Percentiles rank a stretch among this genome's conserved stretches.
phyloP scores from a whole-genome alignment of 2,113 vertebrate species.

The Monopterus albus region DNA sequence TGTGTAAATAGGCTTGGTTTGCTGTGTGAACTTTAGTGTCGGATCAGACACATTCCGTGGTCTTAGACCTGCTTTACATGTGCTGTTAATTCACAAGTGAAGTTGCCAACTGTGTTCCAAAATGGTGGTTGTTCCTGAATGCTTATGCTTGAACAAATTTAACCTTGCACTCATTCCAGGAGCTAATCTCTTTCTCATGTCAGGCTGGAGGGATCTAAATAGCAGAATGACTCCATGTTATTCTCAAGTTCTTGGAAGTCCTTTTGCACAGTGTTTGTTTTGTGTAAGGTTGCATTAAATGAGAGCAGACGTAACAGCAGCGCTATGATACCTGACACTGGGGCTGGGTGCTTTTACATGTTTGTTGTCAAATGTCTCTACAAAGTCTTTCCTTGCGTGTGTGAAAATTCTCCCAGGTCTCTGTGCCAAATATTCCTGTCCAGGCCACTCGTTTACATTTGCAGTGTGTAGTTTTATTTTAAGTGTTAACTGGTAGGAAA shows the following conservation, averaged over 20 bases:
- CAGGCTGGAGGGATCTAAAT: conserved; percentile 45
- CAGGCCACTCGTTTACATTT: background rate
- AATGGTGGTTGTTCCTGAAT: conserved; percentile 29
- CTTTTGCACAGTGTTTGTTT: conserved; percentile 74
- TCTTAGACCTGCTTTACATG: conserved; percentile 32
- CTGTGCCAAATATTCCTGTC: background rate
- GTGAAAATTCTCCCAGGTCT: conserved; percentile 27
- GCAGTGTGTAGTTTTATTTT: background rate
- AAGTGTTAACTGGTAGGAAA: background rate
- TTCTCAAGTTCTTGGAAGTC: conserved; percentile 71
- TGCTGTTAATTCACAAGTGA: conserved; percentile 55
- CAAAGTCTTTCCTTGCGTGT: background rate
- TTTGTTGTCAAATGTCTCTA: conserved; percentile 55
- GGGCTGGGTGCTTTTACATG: conserved; percentile 46
- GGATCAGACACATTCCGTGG: too few relatives aligned
- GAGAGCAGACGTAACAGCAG: conserved; percentile 54
- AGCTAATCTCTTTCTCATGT: conserved; percentile 63
- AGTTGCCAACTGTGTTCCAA: conserved; percentile 22
- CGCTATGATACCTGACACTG: conserved; percentile 54
- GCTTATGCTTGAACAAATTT: conserved; percentile 40
- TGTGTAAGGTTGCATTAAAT: conserved; percentile 50
- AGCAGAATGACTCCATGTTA: conserved; percentile 62
- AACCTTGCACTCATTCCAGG: conserved; percentile 33
- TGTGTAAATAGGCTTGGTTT: too few relatives aligned
- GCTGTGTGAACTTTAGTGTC: too few relatives aligned